Percentiles rank a stretch among this genome's conserved stretches.
Conservation (phyloP, 2,113 vertebrate genomes). For the Ctenodactylus gundi region DNA sequence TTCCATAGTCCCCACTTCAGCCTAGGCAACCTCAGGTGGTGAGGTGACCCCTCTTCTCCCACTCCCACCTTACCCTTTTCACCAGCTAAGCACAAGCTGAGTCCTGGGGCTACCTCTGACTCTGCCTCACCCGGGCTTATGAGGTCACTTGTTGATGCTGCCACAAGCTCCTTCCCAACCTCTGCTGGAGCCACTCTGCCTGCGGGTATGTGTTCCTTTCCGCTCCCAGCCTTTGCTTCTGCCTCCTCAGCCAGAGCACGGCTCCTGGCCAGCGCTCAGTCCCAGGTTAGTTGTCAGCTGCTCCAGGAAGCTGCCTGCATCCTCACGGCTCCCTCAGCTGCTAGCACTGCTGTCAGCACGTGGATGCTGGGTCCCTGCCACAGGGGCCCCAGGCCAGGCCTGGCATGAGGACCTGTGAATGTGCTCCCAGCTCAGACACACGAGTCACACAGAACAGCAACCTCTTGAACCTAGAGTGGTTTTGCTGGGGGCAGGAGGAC, state of each 20-base stretch:
- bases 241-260: background rate
- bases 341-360: background rate
- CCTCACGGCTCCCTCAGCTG: background rate
- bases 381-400: background rate
- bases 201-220: background rate
- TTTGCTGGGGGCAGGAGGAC: too few species aligned
- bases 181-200: background rate
- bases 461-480: background rate
- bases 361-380: background rate
- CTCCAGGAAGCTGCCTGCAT: background rate
- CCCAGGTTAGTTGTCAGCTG: background rate
- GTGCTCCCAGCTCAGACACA: background rate
- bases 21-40: background rate
- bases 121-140: background rate
- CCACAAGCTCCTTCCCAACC: background rate
- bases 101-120: background rate
- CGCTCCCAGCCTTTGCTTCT: background rate
- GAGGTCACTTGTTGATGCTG: background rate
- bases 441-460: accelerated
- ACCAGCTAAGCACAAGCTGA: background rate
- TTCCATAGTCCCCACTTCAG: background rate
- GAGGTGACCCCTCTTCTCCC: accelerated
- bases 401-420: too few species aligned
- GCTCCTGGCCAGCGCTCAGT: background rate
- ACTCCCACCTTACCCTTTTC: background rate